A percentile compares a stretch with the other conserved stretches of the same genome.
These are phyloP conservation scores for Lissocephala sabroskyi DNA, from an alignment of 2,888 invertebrate genomes.

Conservation along the genomic window DNA sequence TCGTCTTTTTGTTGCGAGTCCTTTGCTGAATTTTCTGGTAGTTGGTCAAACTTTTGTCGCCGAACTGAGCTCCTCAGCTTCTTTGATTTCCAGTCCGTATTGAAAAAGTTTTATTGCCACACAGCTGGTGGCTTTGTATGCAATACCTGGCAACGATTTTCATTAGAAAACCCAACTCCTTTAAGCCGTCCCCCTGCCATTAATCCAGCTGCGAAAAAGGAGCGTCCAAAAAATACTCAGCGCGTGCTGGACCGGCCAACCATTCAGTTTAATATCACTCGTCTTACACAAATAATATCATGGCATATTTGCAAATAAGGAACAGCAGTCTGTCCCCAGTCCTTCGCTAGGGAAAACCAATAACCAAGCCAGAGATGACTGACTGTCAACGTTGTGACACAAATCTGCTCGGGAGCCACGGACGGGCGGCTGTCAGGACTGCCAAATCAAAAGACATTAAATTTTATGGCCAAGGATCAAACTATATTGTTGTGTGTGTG, in stretches of 20 bases:
- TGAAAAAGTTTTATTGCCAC: constrained; percentile 61
- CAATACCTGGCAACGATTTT: constrained; percentile 34
- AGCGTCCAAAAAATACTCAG: too few relatives aligned
- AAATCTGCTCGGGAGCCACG: constrained; percentile 33
- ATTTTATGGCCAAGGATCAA: constrained; percentile 51
- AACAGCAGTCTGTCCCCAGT: constrained; percentile 13
- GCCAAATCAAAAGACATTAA: constrained; percentile 30
- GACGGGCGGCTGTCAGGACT: neutral
- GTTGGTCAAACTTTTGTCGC: neutral
- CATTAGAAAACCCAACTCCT: constrained; percentile 28
- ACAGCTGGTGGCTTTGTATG: constrained; percentile 31
- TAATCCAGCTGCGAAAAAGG: neutral
- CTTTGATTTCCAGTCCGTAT: constrained; percentile 46
- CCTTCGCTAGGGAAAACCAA: constrained; percentile 12
- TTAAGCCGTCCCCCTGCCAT: neutral
- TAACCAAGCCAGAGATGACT: too few relatives aligned
- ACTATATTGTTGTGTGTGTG: constrained; percentile 24
- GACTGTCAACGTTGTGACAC: constrained; percentile 44
- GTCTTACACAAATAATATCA: neutral
- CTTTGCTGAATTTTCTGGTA: neutral
- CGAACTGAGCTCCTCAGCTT: neutral
- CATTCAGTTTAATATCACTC: too few relatives aligned
- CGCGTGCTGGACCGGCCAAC: neutral
- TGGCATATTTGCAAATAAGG: too few relatives aligned
- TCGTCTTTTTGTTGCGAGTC: neutral